A percentile compares a stretch with the other conserved stretches of the same genome.
phyloP scores from a whole-genome alignment of 2,113 vertebrate genomes.

The Mirounga angustirostris region DNA sequence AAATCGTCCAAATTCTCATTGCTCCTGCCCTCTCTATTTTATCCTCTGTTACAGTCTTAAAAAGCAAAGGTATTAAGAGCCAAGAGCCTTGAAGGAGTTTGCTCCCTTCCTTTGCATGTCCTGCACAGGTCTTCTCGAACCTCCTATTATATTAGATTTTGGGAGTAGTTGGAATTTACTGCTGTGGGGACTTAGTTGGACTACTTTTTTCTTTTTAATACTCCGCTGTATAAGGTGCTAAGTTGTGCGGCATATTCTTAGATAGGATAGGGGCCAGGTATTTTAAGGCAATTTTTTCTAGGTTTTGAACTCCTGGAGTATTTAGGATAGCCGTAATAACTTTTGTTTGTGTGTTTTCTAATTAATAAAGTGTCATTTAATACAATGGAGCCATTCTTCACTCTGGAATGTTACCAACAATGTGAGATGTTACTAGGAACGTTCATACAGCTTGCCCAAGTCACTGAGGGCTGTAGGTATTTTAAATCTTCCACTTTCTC shows the following conservation, averaged over 20 bases:
- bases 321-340: neutral
- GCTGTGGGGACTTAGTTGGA: neutral
- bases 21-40: neutral
- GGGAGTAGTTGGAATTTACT: neutral
- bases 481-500: neutral
- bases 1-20: neutral
- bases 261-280: neutral
- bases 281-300: neutral
- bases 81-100: neutral
- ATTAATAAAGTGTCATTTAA: neutral
- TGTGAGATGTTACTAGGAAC: neutral
- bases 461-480: neutral
- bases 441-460: neutral
- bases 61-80: neutral
- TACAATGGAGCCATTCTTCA: neutral
- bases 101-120: rapidly evolving
- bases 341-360: neutral
- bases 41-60: neutral
- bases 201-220: neutral
- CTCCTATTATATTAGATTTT: neutral
- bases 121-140: neutral
- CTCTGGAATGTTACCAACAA: neutral
- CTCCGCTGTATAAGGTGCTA: rapidly evolving
- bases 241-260: neutral
- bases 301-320: neutral